Percentiles rank a stretch among this genome's conserved stretches.
Conservation (phyloP, 1,140 invertebrate species). For the Drosophila sp. region DNA sequence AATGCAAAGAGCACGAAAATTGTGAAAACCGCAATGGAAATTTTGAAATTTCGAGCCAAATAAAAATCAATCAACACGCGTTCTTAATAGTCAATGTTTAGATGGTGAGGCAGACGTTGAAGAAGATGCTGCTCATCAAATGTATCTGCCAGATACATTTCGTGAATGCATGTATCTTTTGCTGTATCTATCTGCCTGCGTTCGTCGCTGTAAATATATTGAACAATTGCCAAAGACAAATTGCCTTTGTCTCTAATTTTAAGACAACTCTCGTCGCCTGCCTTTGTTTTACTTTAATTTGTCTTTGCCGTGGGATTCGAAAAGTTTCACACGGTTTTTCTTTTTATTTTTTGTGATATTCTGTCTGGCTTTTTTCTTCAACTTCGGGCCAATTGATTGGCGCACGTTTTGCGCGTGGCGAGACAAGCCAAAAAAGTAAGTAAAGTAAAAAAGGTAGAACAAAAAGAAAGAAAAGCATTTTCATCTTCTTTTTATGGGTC, state of each 20-base stretch:
- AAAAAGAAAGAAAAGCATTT: conserved; percentile 10
- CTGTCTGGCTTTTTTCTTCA: conserved; percentile 11
- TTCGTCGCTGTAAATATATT: conserved; percentile 16
- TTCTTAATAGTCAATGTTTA: conserved; percentile 61
- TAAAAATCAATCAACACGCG: conserved; percentile 81
- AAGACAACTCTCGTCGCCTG: conserved; percentile 60
- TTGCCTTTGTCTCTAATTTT: conserved; percentile 80
- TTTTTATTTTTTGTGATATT: conserved; percentile 31
- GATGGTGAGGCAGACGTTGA: neutral
- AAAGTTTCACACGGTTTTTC: conserved; percentile 73
- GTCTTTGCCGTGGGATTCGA: conserved; percentile 72
- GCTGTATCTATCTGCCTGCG: neutral
- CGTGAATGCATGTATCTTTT: conserved; percentile 33
- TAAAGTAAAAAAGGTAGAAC: conserved; percentile 26
- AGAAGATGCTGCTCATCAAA: conserved; percentile 46
- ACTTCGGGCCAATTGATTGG: conserved; percentile 72
- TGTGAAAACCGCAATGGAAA: conserved; percentile 40
- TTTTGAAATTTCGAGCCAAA: conserved; percentile 35
- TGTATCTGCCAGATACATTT: conserved; percentile 74
- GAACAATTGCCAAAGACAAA: conserved; percentile 78
- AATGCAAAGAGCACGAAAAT: conserved; percentile 1
- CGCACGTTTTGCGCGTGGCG: conserved; percentile 78
- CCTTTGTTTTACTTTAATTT: conserved; percentile 67
- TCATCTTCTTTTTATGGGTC: conserved; percentile 16
- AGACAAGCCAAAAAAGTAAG: conserved; percentile 23